Base-by-base conservation (phyloP, 2,113 vertebrate genomes). In the Platycercus adscitus region DNA sequence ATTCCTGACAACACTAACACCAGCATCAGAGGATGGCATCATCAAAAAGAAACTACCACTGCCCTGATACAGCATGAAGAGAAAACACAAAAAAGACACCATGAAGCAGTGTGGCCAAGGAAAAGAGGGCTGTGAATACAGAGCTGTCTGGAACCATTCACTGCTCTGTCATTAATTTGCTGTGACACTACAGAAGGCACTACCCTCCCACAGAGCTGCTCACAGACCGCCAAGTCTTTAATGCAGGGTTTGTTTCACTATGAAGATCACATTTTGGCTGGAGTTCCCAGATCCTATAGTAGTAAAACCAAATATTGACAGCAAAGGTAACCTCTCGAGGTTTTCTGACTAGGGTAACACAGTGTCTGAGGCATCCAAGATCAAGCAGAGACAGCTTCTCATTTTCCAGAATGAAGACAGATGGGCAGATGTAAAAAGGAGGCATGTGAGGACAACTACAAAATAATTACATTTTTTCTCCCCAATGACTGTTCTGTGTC, bases 1-100 rank as follows among this genome's bases (percentile, higher is more conserved):
- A 76, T 37, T 81, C 90, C 91, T 90, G 56, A 92, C 91, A 93
- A 89, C 55, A 63, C 53, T 63, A 91, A 95, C 70, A 96, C 61
- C 88, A 60, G 72, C 23, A 50, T 86, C 86, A 68, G 88, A 91
- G 61, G 76, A 95, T 6, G 26, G 69, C 55, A 95, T 47, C 75
- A 61, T 6, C 50, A 91, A 58, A 96, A 95, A 73, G 26, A 82
- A 72, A 64, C 80, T 73, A 69, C 64, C 50, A 39, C 63, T 95
- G 68, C 17, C 85, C 58, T 70, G 75, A 71, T 19, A 52, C 0
- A 23, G 71, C 79, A 43, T 11, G 25, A 43, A 73, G 66, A 93
- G 76, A 47, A 93, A 89, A 96, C 1, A 91, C 41, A 92, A 86
- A 90, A 66, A 53, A 46, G 29, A 52, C 81, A 64, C 77, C 86